Evolutionary conservation across 2,797 vertebrate species (phyloP).

Genomic region (Lepilemur ruficaudatus): DNA sequence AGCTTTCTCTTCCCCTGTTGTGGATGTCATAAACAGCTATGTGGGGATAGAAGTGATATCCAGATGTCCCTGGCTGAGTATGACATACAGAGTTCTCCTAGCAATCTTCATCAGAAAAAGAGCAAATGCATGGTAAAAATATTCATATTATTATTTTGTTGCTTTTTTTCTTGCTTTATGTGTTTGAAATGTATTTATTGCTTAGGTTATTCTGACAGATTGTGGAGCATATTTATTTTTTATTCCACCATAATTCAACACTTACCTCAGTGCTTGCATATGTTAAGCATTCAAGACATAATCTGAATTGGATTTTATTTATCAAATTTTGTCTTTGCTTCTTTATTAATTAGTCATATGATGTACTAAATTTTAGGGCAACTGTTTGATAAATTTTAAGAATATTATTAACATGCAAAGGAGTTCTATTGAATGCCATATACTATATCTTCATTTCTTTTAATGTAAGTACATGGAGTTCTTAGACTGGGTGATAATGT

Average conservation of each 20-base stretch:
- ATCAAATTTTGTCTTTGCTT: neutral
- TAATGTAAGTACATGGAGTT: neutral
- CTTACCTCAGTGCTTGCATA: neutral
- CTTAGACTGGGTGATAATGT: neutral
- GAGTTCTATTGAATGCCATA: neutral
- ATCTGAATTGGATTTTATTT: conserved; percentile 22
- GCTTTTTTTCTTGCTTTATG: neutral
- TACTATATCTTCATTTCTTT: neutral
- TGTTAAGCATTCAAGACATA: neutral
- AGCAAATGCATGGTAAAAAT: neutral
- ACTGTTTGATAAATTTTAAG: neutral
- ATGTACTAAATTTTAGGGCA: neutral
- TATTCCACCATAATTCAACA: neutral
- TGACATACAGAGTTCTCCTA: neutral
- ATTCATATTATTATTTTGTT: neutral
- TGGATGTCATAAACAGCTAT: neutral
- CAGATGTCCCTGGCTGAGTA: neutral
- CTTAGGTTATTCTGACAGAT: neutral
- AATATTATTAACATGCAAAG: neutral
- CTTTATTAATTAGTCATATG: neutral
- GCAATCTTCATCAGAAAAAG: neutral
- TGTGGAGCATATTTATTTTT: neutral
- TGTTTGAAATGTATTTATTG: neutral
- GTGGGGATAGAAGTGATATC: neutral
- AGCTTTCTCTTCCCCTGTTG: neutral